These are phyloP conservation scores for Cryptops parisi DNA, from an alignment of 2,888 invertebrate genomes.

Conservation along the genomic window DNA sequence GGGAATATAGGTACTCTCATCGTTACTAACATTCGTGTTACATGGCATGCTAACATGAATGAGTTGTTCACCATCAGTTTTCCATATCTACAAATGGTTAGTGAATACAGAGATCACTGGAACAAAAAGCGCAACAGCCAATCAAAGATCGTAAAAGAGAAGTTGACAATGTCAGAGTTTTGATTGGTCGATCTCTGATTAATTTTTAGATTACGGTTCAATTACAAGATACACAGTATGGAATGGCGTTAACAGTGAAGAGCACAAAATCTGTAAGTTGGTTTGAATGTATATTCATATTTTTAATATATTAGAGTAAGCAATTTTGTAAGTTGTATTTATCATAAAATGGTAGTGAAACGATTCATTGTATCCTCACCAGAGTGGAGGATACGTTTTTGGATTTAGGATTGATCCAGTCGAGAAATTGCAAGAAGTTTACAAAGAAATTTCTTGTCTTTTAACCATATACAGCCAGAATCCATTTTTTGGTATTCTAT, in stretches of 20 bases:
- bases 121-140: too few species aligned
- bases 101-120: too few species aligned
- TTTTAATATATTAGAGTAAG: too few species aligned
- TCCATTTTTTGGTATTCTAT: constrained; percentile 81
- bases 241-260: constrained; percentile 78
- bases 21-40: constrained; percentile 85
- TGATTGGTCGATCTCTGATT: too few species aligned
- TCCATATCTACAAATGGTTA: constrained; percentile 85
- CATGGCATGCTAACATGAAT: constrained; percentile 96
- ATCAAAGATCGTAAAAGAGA: too few species aligned
- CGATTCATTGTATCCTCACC: too few species aligned
- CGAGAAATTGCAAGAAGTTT: constrained; percentile 58
- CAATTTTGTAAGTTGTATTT: too few species aligned
- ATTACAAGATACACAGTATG: constrained; percentile 88
- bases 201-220: constrained; percentile 47
- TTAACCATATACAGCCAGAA: constrained; percentile 64
- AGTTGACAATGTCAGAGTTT: neutral
- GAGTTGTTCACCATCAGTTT: constrained; percentile 92
- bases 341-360: too few species aligned
- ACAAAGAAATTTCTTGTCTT: constrained; percentile 65
- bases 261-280: constrained; percentile 54
- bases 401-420: constrained; percentile 89
- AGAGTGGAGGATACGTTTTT: constrained; percentile 51
- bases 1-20: constrained; percentile 91
- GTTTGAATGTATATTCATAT: too few species aligned